phyloP scores from a whole-genome alignment of 1,140 invertebrate species.

The Drosophila lacertosa region DNA sequence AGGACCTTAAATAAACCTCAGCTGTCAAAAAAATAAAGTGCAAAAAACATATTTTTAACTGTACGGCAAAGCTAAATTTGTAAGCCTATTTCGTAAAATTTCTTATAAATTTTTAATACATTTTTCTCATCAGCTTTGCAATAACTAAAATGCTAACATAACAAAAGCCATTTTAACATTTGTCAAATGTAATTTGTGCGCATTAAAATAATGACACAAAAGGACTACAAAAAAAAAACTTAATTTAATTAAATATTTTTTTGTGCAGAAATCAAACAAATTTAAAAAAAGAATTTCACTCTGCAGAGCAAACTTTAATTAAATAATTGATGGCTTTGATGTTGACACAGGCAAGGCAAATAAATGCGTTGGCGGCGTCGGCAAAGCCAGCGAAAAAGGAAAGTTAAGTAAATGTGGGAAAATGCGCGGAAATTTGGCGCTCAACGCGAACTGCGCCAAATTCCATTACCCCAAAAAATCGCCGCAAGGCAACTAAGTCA shows the following conservation, averaged over 20 bases:
- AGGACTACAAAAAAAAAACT: conserved; percentile 10
- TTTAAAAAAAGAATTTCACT: conserved; percentile 25
- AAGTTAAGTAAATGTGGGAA: conserved; percentile 28
- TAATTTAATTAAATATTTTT: conserved; percentile 22
- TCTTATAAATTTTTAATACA: too few relatives aligned
- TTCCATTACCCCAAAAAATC: conserved; percentile 34
- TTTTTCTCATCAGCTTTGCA: background rate
- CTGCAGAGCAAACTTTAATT: conserved; percentile 57
- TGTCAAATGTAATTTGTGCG: background rate
- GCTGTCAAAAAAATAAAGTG: conserved; percentile 1
- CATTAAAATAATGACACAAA: background rate
- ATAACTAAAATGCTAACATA: background rate
- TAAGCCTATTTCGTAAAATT: too few relatives aligned
- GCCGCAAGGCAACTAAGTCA: conserved; percentile 32
- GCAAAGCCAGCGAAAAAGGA: conserved; percentile 28
- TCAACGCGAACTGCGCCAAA: conserved; percentile 34
- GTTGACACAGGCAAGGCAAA: conserved; percentile 37
- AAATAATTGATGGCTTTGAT: conserved; percentile 70
- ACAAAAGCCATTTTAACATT: background rate
- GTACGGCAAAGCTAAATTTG: too few relatives aligned
- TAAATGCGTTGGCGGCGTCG: conserved; percentile 22
- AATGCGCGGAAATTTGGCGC: conserved; percentile 19
- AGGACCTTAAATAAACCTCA: background rate
- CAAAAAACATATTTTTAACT: background rate
- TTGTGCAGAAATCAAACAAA: conserved; percentile 41